A percentile compares a stretch with the other conserved stretches of the same genome.
These are phyloP conservation scores for Tauraco erythrolophus DNA, from an alignment of 2,113 vertebrate species.

Conservation along the genomic window DNA sequence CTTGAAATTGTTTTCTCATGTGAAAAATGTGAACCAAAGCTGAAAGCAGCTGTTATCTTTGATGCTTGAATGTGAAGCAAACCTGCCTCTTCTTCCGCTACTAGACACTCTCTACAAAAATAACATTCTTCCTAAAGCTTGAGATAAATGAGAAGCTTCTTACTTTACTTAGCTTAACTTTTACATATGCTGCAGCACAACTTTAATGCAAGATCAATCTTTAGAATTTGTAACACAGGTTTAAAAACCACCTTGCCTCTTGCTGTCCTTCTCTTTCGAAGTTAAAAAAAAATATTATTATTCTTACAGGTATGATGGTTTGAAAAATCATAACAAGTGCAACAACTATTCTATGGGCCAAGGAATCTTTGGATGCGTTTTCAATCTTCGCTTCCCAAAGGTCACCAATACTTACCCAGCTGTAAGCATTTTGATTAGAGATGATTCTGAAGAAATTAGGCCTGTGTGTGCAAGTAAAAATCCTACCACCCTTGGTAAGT, in stretches of 20 bases:
- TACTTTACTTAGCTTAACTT: background rate
- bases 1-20: background rate
- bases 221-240: background rate
- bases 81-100: background rate
- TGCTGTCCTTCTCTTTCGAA: background rate
- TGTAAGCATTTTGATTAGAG: conserved; percentile 39
- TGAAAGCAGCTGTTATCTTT: background rate
- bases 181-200: background rate
- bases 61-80: background rate
- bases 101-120: background rate
- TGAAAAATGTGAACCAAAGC: background rate
- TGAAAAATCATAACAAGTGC: background rate
- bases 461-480: conserved; percentile 46
- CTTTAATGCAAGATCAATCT: background rate
- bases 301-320: conserved; percentile 21
- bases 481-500: conserved; percentile 45
- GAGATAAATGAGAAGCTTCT: background rate
- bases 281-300: background rate
- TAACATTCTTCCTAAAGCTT: background rate
- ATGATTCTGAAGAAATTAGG: conserved; percentile 16
- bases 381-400: conserved; percentile 22
- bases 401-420: background rate
- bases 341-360: background rate
- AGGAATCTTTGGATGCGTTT: conserved; percentile 13
- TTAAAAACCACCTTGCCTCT: background rate